Conservation (phyloP, 2,113 vertebrate species). For the Apodemus speciosus region DNA sequence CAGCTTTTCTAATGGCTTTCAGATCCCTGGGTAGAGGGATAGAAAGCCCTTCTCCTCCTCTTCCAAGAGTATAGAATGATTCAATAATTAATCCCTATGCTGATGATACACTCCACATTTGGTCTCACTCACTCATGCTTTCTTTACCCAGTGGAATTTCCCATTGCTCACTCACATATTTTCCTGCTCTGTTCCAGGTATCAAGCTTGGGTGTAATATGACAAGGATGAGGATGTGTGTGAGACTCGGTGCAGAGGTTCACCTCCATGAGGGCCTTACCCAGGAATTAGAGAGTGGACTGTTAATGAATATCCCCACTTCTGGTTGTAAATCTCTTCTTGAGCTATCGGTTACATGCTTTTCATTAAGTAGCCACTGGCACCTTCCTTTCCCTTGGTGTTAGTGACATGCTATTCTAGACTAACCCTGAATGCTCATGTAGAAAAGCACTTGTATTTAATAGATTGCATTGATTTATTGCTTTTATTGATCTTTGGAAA, state of each 20-base stretch:
- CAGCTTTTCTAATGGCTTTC: neutral
- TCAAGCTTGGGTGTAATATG: neutral
- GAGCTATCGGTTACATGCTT: conserved; percentile 37
- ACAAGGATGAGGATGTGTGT: neutral
- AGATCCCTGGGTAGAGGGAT: too few relatives aligned
- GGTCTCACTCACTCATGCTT: neutral
- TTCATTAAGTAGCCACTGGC: conserved; percentile 27
- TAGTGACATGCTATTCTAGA: conserved; percentile 14
- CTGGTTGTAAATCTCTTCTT: conserved; percentile 60
- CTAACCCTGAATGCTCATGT: conserved; percentile 54
- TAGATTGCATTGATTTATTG: conserved; percentile 81
- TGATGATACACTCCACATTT: neutral
- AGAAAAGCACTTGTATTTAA: conserved; percentile 72
- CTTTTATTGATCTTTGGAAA: conserved; percentile 75
- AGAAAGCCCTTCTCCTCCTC: neutral
- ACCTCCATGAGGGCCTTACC: neutral
- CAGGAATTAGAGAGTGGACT: neutral
- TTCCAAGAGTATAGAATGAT: neutral
- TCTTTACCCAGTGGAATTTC: neutral
- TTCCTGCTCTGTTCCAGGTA: neutral
- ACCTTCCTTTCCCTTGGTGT: conserved; percentile 24
- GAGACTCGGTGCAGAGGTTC: conserved; percentile 19
- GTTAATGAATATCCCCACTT: neutral
- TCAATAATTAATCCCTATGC: neutral
- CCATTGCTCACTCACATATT: neutral